A percentile compares a stretch with the other conserved stretches of the same genome.
Conservation (phyloP, 2,888 invertebrate species). For the Meteorus colon region DNA sequence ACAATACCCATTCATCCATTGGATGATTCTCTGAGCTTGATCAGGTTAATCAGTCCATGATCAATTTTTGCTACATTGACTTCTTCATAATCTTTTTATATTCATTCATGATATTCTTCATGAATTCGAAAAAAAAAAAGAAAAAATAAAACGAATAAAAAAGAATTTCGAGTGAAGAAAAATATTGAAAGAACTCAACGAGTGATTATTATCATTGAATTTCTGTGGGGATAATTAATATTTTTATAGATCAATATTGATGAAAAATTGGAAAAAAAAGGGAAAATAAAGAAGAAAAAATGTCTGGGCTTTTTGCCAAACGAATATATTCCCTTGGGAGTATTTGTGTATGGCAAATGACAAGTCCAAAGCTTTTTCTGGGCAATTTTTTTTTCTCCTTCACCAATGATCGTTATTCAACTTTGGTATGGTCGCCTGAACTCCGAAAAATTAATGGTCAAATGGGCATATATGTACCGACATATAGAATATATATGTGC, state of each 20-base stretch:
- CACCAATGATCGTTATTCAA: slow-evolving; percentile 41
- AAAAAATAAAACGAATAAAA: neutral
- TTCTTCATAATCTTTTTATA: neutral
- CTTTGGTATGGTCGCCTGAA: neutral
- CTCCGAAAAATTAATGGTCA: slow-evolving; percentile 42
- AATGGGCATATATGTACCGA: neutral
- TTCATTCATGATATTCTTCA: neutral
- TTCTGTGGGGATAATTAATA: neutral
- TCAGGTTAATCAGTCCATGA: slow-evolving; percentile 39
- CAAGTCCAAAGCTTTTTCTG: slow-evolving; percentile 24
- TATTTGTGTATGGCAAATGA: slow-evolving; percentile 31
- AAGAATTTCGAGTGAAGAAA: neutral
- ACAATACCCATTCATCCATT: slow-evolving; percentile 51
- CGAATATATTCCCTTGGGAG: slow-evolving; percentile 13
- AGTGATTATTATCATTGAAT: neutral
- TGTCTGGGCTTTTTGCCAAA: neutral
- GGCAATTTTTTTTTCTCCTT: neutral
- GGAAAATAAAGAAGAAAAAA: neutral
- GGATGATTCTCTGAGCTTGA: slow-evolving; percentile 42
- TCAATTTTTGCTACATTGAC: slow-evolving; percentile 21
- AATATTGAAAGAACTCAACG: neutral
- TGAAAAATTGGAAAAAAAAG: neutral
- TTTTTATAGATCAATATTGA: neutral
- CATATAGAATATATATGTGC: neutral
- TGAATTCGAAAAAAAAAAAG: neutral